Evolutionary conservation across 2,888 invertebrate genomes (phyloP).

Genomic region (Perizoma flavofasciatum): DNA sequence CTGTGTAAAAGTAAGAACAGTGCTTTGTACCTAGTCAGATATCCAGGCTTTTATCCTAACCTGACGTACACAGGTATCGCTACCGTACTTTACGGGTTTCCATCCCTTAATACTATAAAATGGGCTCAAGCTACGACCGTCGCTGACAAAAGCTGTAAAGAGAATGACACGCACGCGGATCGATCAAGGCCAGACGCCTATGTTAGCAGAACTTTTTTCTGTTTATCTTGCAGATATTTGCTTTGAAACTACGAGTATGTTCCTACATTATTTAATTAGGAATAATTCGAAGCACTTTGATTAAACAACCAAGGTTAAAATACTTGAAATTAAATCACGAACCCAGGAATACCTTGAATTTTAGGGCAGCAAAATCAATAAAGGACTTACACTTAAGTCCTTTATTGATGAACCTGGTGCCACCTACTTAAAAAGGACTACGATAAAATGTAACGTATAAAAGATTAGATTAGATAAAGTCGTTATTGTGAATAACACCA

Average conservation of each 20-base stretch:
- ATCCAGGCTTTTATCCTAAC: constrained; percentile 45
- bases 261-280: constrained; percentile 18
- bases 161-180: constrained; percentile 66
- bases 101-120: constrained; percentile 46
- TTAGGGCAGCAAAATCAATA: constrained; percentile 55
- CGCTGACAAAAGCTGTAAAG: constrained; percentile 52
- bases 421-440: too few relatives aligned
- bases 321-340: constrained; percentile 41
- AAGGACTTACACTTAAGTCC: constrained; percentile 31
- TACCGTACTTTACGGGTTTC: constrained; percentile 29
- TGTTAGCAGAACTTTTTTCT: constrained; percentile 31
- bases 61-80: constrained; percentile 12
- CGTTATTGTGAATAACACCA: too few relatives aligned
- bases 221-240: constrained; percentile 30
- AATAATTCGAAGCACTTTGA: constrained; percentile 32
- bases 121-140: constrained; percentile 46
- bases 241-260: constrained; percentile 32
- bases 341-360: constrained; percentile 30
- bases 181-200: constrained; percentile 73
- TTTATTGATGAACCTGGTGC: too few relatives aligned
- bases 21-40: not conserved
- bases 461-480: too few relatives aligned
- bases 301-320: constrained; percentile 43
- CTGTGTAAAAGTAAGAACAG: too few relatives aligned
- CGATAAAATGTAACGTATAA: too few relatives aligned